A percentile compares a stretch with the other conserved stretches of the same genome.
These are phyloP conservation scores for Eulithis prunata DNA, from an alignment of 2,888 invertebrate genomes.

Conservation along the genomic window DNA sequence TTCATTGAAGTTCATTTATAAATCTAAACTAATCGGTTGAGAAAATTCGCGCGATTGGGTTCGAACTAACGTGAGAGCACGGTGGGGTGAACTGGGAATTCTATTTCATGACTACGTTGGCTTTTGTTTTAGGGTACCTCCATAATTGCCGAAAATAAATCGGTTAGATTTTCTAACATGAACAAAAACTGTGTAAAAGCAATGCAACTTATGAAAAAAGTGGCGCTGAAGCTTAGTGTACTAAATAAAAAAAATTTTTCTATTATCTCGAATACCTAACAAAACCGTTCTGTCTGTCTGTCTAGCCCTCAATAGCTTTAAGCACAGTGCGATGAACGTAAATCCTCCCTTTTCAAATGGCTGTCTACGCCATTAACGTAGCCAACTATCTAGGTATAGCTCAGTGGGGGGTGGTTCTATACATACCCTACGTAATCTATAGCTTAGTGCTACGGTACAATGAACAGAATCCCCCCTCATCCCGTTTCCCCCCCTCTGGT, in stretches of 20 bases:
- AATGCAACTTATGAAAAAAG: too few relatives aligned
- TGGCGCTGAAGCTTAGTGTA: background rate
- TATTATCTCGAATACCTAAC: background rate
- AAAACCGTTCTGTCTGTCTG: background rate
- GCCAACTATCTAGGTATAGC: constrained; percentile 5
- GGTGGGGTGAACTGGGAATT: constrained; percentile 27
- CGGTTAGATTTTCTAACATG: too few relatives aligned
- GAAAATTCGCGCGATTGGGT: constrained; percentile 67
- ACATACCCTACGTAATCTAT: constrained; percentile 34
- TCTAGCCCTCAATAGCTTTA: background rate
- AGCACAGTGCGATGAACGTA: constrained; percentile 5
- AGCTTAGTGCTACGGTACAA: constrained; percentile 28
- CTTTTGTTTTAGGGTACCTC: background rate
- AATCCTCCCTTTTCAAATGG: constrained; percentile 11
- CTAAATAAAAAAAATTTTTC: background rate
- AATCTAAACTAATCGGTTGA: constrained; percentile 54
- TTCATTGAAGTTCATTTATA: constrained; percentile 66
- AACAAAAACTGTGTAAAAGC: too few relatives aligned
- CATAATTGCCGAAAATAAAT: too few relatives aligned
- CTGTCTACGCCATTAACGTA: constrained; percentile 6
- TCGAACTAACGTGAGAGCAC: constrained; percentile 42
- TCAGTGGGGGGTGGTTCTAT: constrained; percentile 6
- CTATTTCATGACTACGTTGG: background rate
- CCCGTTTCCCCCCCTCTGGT: constrained; percentile 43
- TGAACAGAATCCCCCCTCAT: constrained; percentile 49